Evolutionary conservation across 2,888 invertebrate genomes (phyloP), one percentile per base, ranked within the genome.

Genomic region (Mellilla xanthometata): DNA sequence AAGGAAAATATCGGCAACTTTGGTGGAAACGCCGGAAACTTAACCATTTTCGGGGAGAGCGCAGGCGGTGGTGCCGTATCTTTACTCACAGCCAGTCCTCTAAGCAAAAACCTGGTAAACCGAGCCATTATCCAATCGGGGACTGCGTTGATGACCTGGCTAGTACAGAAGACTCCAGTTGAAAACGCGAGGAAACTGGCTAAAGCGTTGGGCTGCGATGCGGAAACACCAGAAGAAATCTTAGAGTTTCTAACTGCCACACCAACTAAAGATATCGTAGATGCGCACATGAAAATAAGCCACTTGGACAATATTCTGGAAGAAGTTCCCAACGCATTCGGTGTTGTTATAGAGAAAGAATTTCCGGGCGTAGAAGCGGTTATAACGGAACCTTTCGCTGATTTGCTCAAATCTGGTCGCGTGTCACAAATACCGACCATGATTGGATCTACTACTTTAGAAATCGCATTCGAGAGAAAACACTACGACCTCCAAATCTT

Each of bases 101-200:
- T 81, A 12, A 67, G 81, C 0, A 88, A 82, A 53, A 62, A 72
- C 35, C 52, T 81, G 52, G 70, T 89, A 9, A 81, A 58, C 60
- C 86, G 76, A 65, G 86, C 72, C 1, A 78, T 89, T 0, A 66
- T 86, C 0, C 86, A 88, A 43, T 89, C 89, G 0, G 89, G 87
- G 0, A 76, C 69, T 0, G 80, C 65, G 0, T 38, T 88, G 1
- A 56, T 57, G 38, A 47, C 56, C 26, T 77, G 70, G 67, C 59
- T 62, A 0, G 57, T 69, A 8, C 85, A 88, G 54, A 76, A 65
- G 27, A 56, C 68, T 29, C 87, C 88, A 0, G 3, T 88, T 0
- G 76, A 81, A 12, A 81, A 74, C 27, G 88, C 87, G 0, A 75
- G 49, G 24, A 58, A 47, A 1, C 45, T 89, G 2, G 84, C 85